These are phyloP conservation scores for Heliangelus exortis DNA, from an alignment of 2,797 vertebrate genomes.

Conservation along the genomic window DNA sequence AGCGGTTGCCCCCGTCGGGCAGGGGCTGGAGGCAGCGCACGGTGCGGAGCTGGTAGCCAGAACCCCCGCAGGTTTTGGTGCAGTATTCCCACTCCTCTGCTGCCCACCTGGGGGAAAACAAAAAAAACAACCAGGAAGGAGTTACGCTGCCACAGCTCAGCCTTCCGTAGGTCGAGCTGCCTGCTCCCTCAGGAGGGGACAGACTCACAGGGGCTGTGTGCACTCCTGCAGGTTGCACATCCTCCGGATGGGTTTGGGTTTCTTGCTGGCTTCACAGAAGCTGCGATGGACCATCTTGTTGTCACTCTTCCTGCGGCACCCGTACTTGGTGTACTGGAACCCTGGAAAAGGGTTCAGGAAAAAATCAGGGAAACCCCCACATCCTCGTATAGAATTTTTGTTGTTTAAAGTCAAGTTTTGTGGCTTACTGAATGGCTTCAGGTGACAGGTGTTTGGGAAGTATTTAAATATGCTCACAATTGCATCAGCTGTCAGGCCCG, in stretches of 20 bases:
- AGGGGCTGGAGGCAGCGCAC: slow-evolving; percentile 91
- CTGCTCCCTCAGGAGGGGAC: too few species aligned
- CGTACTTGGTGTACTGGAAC: slow-evolving; percentile 95
- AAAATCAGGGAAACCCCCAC: background rate
- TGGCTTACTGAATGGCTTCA: background rate
- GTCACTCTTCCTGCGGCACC: slow-evolving; percentile 93
- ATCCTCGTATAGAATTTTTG: background rate
- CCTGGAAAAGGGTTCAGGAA: slow-evolving; percentile 75
- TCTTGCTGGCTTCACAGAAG: slow-evolving; percentile 93
- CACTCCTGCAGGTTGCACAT: slow-evolving; percentile 98
- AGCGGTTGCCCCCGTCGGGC: slow-evolving; percentile 87
- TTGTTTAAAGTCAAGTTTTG: background rate
- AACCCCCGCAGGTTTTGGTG: slow-evolving; percentile 90
- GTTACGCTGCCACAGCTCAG: too few species aligned
- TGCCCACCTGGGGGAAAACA: slow-evolving; percentile 83
- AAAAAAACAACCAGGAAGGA: background rate
- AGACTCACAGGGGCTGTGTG: slow-evolving; percentile 91
- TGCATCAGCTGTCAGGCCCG: background rate
- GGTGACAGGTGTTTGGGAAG: accelerated
- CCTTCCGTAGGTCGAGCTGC: too few species aligned
- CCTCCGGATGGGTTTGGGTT: slow-evolving; percentile 94
- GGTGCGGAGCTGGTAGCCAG: slow-evolving; percentile 91
- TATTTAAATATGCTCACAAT: background rate
- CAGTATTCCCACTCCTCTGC: slow-evolving; percentile 95
- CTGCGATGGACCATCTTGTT: slow-evolving; percentile 93